Percentiles rank a stretch among this genome's conserved stretches.
phyloP scores from a whole-genome alignment of 2,797 vertebrate species.

The Galago senegalensis region DNA sequence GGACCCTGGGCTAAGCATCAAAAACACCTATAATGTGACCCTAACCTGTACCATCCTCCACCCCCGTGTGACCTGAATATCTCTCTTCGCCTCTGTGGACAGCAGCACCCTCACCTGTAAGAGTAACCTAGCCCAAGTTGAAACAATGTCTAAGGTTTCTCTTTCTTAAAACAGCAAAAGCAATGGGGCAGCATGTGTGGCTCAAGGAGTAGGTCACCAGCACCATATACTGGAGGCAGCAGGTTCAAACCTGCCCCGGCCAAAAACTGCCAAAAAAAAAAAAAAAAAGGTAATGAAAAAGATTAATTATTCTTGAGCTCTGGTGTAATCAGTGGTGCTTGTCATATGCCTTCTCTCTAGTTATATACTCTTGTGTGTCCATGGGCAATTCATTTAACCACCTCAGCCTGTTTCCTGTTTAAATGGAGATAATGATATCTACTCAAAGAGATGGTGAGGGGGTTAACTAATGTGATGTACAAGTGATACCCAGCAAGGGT shows the following conservation, averaged over 20 bases:
- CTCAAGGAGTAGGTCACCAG: too few relatives aligned
- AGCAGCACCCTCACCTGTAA: background rate
- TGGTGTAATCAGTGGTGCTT: background rate
- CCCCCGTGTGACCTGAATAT: background rate
- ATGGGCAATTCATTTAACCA: slow-evolving; percentile 30
- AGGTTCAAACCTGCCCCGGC: too few relatives aligned
- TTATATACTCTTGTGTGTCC: background rate
- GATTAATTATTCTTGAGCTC: background rate
- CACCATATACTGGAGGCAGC: too few relatives aligned
- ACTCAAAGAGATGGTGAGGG: background rate
- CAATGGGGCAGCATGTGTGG: too few relatives aligned
- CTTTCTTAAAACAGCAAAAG: background rate
- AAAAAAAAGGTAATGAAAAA: background rate
- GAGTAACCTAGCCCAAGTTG: background rate
- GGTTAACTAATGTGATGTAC: background rate
- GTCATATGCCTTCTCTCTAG: background rate
- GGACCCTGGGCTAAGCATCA: background rate
- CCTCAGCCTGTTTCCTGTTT: background rate
- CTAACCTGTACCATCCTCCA: too few relatives aligned
- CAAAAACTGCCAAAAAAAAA: background rate
- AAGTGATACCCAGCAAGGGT: background rate
- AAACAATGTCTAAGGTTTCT: background rate
- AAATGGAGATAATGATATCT: background rate
- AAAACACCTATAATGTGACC: background rate
- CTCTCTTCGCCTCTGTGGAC: background rate